A percentile compares a stretch with the other conserved stretches of the same genome.
Evolutionary conservation across 2,797 vertebrate genomes (phyloP).

Genomic region (Tadarida brasiliensis): DNA sequence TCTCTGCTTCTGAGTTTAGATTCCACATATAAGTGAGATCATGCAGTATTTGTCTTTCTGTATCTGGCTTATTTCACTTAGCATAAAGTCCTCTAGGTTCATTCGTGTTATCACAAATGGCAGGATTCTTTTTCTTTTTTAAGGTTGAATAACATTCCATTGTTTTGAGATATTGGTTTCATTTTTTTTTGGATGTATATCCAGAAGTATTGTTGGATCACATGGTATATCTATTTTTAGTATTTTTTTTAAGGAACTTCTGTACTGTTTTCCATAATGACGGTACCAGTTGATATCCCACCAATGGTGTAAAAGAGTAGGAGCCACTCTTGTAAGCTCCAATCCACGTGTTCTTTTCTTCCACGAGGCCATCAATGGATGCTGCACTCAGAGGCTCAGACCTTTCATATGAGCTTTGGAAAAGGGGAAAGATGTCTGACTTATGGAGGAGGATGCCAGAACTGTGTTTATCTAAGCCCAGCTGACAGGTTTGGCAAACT

Average conservation of each 20-base stretch:
- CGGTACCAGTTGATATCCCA: background rate
- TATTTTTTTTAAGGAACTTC: background rate
- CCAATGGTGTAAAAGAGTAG: background rate
- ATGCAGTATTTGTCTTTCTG: background rate
- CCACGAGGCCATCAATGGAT: background rate
- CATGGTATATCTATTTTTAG: too few relatives aligned
- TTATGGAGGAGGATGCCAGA: background rate
- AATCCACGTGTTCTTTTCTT: background rate
- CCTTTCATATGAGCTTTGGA: background rate
- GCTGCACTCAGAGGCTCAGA: background rate
- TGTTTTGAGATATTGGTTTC: too few relatives aligned
- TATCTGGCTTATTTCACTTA: background rate
- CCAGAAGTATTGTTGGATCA: too few relatives aligned
- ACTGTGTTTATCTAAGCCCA: constrained; percentile 24
- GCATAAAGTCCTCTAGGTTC: background rate
- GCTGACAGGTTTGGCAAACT: background rate
- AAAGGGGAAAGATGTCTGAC: background rate
- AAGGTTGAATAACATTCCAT: too few relatives aligned
- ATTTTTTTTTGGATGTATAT: too few relatives aligned
- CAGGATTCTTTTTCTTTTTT: too few relatives aligned
- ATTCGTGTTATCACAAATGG: background rate
- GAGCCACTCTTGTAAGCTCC: background rate
- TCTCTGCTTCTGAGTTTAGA: background rate
- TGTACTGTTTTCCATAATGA: background rate
- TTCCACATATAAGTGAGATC: background rate